phyloP scores from a whole-genome alignment of 2,797 vertebrate species.

The Microcaecilia unicolor region DNA sequence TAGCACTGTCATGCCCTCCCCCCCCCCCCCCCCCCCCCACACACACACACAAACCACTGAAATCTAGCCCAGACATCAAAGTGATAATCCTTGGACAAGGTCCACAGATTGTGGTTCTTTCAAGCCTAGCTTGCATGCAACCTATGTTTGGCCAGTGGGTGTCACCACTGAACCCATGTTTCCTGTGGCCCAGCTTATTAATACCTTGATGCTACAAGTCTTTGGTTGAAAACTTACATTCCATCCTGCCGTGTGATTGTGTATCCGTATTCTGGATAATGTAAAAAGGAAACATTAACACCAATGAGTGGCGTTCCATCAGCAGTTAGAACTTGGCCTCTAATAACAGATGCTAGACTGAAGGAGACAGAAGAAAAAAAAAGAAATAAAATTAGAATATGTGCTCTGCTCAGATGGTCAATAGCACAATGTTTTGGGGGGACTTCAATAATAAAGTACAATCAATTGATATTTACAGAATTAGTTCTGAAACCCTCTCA shows the following conservation, averaged over 20 bases:
- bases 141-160: too few species aligned
- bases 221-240: constrained; percentile 69
- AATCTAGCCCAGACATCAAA: too few species aligned
- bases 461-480: constrained; percentile 13
- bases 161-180: too few species aligned
- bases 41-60: too few species aligned
- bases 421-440: too few species aligned
- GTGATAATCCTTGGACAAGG: too few species aligned
- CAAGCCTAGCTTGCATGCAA: too few species aligned
- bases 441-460: too few species aligned
- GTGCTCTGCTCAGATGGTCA: constrained; percentile 13
- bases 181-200: too few species aligned
- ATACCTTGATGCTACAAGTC: neutral
- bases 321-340: constrained; percentile 91
- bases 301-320: constrained; percentile 95
- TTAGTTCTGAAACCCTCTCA: constrained; percentile 11
- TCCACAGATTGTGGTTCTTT: too few species aligned
- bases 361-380: constrained; percentile 39
- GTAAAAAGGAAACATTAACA: constrained; percentile 91
- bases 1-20: too few species aligned
- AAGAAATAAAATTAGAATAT: constrained; percentile 25
- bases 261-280: constrained; percentile 84
- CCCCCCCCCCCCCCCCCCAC: constrained; percentile 2
- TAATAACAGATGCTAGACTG: constrained; percentile 89
- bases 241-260: constrained; percentile 92